Base-by-base conservation (phyloP, 2,888 invertebrate species). In the Campaea margaritaria region DNA sequence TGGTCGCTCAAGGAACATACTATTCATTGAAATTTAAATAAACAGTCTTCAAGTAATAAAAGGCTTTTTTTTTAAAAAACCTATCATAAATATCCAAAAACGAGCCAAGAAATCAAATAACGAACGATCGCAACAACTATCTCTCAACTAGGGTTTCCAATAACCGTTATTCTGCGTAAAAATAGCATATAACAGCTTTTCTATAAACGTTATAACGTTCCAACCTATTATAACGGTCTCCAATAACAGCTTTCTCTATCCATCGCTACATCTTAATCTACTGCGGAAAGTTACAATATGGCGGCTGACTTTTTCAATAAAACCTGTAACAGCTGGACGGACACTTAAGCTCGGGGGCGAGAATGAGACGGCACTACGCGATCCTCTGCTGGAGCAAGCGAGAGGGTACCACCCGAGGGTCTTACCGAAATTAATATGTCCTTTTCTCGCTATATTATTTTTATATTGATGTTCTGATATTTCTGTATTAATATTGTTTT, bases 281-380 rank as follows among this genome's bases (percentile, higher is more conserved):
- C 86, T 91, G 38, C 41, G 31, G 82, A 81, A 80, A 83, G 75
- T 85, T 77, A 73, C 91, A 90, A 86, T 82, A 90, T 88, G 89
- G 88, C 89, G 73, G 81, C 75, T 74, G 88, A 91, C 77, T 91
- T 91, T 91, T 91, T 91, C 91, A 91, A 91, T 91, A 91, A 91
- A 91, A 91, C 75, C 76, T 82, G 89, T 74, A 87, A 86, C 91
- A 91, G 86, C 91, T 91, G 91, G 83, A 60, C 63, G 67, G 81
- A 86, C 91, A 91, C 91, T 91, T 91, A 91, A 86, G 88, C 83
- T 82, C 76, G 85, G 85, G 86, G 83, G 89, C 74, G 82, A 58
- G 82, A 87, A 61, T 34, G 82, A 77, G 86, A 87, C 62, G 64
- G 69, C 60, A 31, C 51, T 69, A 81, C 72, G 1, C 10, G 71